Base-by-base conservation (phyloP, 2,113 vertebrate genomes). In the Coracopsis vasa region DNA sequence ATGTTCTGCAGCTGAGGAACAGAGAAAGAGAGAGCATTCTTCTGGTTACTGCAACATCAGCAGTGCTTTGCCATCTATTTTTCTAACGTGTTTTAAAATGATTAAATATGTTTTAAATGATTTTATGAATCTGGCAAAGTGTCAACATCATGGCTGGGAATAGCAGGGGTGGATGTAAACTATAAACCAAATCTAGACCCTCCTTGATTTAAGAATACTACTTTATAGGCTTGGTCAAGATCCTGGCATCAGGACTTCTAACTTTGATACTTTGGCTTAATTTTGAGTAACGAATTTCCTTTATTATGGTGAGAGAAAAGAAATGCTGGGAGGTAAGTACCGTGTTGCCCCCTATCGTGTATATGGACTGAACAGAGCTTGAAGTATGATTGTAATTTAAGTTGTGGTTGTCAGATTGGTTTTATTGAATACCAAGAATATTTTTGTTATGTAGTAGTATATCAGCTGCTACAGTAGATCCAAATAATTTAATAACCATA, bases 281-380 rank as follows among this genome's bases (percentile, higher is more conserved):
- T 64, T 87, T 93, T 8, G 62, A 85, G 28, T 41, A 37, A 74
- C 13, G 14, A 31, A 39, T 92, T 86, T 86, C 12, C 5, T 25
- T 81, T 56, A 42, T 44, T 75, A 16, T 7, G 24, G 21, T 37
- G 53, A 37, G 37, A 64, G 29, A n/a, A 58, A 73, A 70, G 48
- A 64, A 39, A 44, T 69, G 19, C 16, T 37, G 39, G 14, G 65
- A 79, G 23, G 3, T 45, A 42, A 37, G 21, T 4, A 9, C 13
- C 0, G 4, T 17, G 4, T 7, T 29, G 16, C 2, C 3, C 4
- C 6, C 4, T 4, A 8, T 2, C 1, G 10, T 3, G 4, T 4
- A 1, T 19, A 14, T 5, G 12, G 33, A 31, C 31, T 45, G 67
- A 79, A 35, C 33, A 80, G 64, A 74, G 44, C 7, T 10, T 25